Evolutionary conservation across 2,888 invertebrate genomes (phyloP).

Genomic region (Drosophila lutescens): DNA sequence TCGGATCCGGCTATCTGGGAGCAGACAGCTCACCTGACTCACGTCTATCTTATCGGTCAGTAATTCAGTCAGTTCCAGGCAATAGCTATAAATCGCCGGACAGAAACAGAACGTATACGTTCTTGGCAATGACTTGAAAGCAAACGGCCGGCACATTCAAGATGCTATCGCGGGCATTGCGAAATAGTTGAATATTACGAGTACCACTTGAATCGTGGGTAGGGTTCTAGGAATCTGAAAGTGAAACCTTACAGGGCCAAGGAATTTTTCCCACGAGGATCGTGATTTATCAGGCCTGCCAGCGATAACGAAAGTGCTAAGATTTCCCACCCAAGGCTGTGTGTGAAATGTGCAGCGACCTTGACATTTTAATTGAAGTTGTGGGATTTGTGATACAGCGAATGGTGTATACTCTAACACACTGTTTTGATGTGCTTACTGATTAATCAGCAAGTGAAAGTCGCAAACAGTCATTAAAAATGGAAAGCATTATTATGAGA

Average conservation of each 20-base stretch:
- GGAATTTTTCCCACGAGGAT: slow-evolving; percentile 29
- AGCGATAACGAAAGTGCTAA: slow-evolving; percentile 48
- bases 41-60: slow-evolving; percentile 39
- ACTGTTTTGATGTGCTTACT: too few species aligned
- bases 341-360: slow-evolving; percentile 45
- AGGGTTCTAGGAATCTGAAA: slow-evolving; percentile 5
- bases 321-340: background rate
- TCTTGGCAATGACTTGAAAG: slow-evolving; percentile 13
- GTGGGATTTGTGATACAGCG: background rate
- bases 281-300: slow-evolving; percentile 17
- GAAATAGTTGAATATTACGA: slow-evolving; percentile 25
- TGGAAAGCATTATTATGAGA: too few species aligned
- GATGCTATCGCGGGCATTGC: slow-evolving; percentile 32
- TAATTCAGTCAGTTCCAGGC: slow-evolving; percentile 6
- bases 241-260: background rate
- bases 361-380: slow-evolving; percentile 58
- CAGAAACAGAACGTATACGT: slow-evolving; percentile 14
- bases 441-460: too few species aligned
- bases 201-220: slow-evolving; percentile 9
- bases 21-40: slow-evolving; percentile 32
- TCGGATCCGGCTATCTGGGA: slow-evolving; percentile 2
- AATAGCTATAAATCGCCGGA: slow-evolving; percentile 37
- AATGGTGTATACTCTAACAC: slow-evolving; percentile 11
- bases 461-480: too few species aligned
- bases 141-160: background rate